Base-by-base conservation (phyloP, 2,888 invertebrate species). In the Bhutanitis thaidina region DNA sequence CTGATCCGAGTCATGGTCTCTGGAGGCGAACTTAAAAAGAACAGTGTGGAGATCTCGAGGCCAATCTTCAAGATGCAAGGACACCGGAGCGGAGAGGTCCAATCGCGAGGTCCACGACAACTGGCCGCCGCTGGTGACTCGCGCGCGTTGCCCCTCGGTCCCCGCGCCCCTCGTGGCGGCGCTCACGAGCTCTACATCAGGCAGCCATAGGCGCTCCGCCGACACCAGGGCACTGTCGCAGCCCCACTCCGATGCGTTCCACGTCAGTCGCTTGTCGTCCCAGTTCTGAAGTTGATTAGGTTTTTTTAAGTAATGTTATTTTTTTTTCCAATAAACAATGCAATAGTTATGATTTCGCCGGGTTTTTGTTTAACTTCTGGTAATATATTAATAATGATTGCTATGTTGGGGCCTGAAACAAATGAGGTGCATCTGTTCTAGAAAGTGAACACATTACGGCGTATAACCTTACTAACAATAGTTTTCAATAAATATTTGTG, bases 131-230 rank as follows among this genome's bases (percentile, higher is more conserved):
- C 92, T 91, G 10, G 91, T 86, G 0, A 92, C 83, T 54, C 94
- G 93, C 56, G 93, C 93, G 1, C 93, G 91, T 4, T 94, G 93
- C 2, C 93, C 93, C 5, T 91, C 92, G 34, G 92, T 89, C 8
- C 90, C 88, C 36, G 88, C 90, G 32, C 91, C 91, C 7, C 90
- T 89, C 4, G 53, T 52, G 55, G 93, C 92, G 79, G 92, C 92
- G 79, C 95, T 95, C 61, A 93, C 92, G 10, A 95, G 86, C 55
- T 91, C 90, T 53, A 95, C 85, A 75, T 95, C 95, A 3, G 95
- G 96, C 74, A 92, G 91, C 95, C 96, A 96, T 60, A 96, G 88
- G 69, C 95, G 94, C 73, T 93, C 93, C 52, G 92, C 92, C 7
- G 92, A 91, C 64, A 94, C 82, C 69, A 93, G 90, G 34, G 93